Conservation (phyloP, 2,888 invertebrate genomes). For the Rhogogaster chlorosoma region DNA sequence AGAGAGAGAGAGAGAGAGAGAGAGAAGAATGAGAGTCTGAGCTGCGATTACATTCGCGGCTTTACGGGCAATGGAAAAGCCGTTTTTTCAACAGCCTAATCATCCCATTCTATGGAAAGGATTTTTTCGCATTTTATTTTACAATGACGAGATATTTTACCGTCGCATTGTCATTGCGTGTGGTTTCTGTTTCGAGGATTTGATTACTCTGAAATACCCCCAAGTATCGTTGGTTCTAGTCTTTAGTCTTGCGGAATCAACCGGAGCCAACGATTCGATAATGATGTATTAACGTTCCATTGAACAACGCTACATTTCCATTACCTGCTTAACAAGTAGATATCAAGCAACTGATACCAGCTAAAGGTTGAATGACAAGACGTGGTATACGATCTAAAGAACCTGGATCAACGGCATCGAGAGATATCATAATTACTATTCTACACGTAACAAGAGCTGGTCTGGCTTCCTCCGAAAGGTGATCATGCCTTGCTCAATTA, state of each 20-base stretch:
- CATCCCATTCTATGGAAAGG: neutral
- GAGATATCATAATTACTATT: neutral
- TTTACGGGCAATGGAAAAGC: neutral
- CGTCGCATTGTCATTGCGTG: neutral
- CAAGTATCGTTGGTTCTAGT: neutral
- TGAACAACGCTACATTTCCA: neutral
- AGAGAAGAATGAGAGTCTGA: neutral
- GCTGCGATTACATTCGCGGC: neutral
- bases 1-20: neutral
- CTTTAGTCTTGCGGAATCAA: neutral
- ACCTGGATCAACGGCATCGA: neutral
- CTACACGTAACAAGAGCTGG: neutral
- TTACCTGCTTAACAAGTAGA: neutral
- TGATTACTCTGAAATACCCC: neutral
- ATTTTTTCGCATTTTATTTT: neutral
- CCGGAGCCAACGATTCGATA: neutral
- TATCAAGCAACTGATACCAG: slow-evolving; percentile 2
- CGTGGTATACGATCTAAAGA: neutral
- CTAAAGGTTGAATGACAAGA: neutral
- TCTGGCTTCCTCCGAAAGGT: neutral
- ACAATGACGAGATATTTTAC: neutral
- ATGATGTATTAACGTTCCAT: neutral
- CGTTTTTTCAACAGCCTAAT: neutral
- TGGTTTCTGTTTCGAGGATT: neutral
- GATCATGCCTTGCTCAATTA: neutral